These are phyloP conservation scores for Bovichtus variegatus DNA, from an alignment of 2,797 vertebrate species.

Conservation along the genomic window DNA sequence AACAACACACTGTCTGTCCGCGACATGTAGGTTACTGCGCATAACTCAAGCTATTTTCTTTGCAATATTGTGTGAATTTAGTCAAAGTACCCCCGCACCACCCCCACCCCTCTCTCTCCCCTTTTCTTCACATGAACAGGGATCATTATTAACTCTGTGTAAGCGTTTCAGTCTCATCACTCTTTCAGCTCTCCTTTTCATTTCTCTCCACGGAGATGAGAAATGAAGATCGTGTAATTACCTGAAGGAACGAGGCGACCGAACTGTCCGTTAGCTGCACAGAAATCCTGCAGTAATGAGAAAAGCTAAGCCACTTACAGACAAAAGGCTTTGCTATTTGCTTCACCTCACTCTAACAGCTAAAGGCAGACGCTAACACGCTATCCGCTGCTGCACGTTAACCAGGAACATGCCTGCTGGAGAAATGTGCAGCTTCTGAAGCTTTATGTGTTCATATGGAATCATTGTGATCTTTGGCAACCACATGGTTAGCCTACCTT, in stretches of 20 bases:
- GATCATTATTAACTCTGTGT: constrained; percentile 50
- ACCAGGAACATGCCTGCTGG: background rate
- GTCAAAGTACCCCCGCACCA: constrained; percentile 4
- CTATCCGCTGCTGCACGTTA: constrained; percentile 23
- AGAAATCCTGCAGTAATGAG: constrained; percentile 68
- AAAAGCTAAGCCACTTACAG: constrained; percentile 67
- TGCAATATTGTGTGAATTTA: constrained; percentile 8
- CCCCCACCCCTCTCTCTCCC: background rate
- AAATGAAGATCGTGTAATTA: constrained; percentile 68
- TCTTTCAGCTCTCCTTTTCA: constrained; percentile 24
- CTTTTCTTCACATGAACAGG: background rate
- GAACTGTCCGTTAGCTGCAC: constrained; percentile 42
- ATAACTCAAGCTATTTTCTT: background rate
- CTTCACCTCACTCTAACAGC: constrained; percentile 54
- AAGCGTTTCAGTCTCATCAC: constrained; percentile 30
- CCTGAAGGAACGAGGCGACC: constrained; percentile 47
- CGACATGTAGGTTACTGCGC: background rate
- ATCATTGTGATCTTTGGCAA: no score
- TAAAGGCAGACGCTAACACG: constrained; percentile 43
- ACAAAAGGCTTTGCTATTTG: constrained; percentile 60
- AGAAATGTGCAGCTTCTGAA: background rate
- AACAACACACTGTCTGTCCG: background rate
- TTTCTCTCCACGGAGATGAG: constrained; percentile 42
- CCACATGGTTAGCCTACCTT: background rate
- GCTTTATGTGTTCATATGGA: background rate